A percentile compares a stretch with the other conserved stretches of the same genome.
Evolutionary conservation across 2,113 vertebrate species (phyloP).

Genomic region (Pyrgilauda ruficollis): DNA sequence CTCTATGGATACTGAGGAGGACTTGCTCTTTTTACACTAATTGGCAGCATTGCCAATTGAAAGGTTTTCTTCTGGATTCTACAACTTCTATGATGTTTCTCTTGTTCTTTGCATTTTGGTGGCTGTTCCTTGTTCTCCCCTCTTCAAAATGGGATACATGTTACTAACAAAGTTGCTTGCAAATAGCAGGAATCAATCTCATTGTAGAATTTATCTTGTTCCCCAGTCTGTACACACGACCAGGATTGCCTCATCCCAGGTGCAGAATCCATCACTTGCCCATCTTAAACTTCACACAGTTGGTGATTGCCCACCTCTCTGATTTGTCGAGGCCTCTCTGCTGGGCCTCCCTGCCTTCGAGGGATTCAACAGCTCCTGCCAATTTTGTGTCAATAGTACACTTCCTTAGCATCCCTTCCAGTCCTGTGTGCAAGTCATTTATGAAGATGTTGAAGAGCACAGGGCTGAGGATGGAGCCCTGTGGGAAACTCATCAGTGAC

Average conservation of each 20-base stretch:
- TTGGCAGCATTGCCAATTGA: not conserved
- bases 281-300: not conserved
- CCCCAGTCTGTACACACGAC: no score
- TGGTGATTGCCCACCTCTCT: not conserved
- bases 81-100: not conserved
- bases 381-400: not conserved
- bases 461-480: not conserved
- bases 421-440: not conserved
- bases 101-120: not conserved
- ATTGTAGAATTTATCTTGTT: not conserved
- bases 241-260: not conserved
- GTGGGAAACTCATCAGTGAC: no score
- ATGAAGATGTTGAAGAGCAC: not conserved
- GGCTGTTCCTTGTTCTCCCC: not conserved
- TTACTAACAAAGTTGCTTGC: not conserved
- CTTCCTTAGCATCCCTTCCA: not conserved
- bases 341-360: not conserved
- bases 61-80: not conserved
- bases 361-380: not conserved
- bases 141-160: accelerated
- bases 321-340: not conserved
- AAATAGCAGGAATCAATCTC: not conserved
- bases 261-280: not conserved
- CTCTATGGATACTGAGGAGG: not conserved
- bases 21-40: not conserved